These are phyloP conservation scores for Drosophila oshimai DNA, from an alignment of 1,140 invertebrate species.

Conservation along the genomic window DNA sequence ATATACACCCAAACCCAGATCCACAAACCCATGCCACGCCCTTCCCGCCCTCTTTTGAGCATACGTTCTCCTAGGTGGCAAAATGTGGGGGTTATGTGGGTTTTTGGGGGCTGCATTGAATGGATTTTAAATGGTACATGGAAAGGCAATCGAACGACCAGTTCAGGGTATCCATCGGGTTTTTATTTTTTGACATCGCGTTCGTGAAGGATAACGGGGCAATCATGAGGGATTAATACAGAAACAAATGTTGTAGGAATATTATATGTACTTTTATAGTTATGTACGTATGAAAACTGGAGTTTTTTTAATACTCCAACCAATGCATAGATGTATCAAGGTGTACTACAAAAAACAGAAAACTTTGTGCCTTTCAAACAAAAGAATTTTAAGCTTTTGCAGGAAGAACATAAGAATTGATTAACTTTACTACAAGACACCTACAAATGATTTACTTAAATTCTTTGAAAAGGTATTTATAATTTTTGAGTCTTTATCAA, in stretches of 20 bases:
- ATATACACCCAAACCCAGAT: neutral
- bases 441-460: too few species aligned
- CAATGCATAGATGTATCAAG: too few species aligned
- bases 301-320: neutral
- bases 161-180: conserved; percentile 1
- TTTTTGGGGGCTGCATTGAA: conserved; percentile 63
- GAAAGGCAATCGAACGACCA: conserved; percentile 67
- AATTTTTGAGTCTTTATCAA: too few species aligned
- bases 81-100: conserved; percentile 18
- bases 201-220: neutral
- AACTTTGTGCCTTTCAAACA: too few species aligned
- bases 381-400: too few species aligned
- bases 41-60: conserved; percentile 25
- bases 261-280: too few species aligned
- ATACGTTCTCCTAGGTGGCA: conserved; percentile 42
- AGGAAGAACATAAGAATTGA: too few species aligned
- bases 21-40: neutral
- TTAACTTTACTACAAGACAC: too few species aligned
- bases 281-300: too few species aligned
- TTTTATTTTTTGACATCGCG: neutral
- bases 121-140: conserved; percentile 72
- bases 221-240: neutral
- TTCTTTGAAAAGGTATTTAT: too few species aligned
- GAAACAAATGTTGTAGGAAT: neutral
- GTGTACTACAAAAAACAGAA: too few species aligned